A percentile compares a stretch with the other conserved stretches of the same genome.
These are phyloP conservation scores for Cuculus canorus DNA, from an alignment of 2,797 vertebrate species.

Conservation along the genomic window DNA sequence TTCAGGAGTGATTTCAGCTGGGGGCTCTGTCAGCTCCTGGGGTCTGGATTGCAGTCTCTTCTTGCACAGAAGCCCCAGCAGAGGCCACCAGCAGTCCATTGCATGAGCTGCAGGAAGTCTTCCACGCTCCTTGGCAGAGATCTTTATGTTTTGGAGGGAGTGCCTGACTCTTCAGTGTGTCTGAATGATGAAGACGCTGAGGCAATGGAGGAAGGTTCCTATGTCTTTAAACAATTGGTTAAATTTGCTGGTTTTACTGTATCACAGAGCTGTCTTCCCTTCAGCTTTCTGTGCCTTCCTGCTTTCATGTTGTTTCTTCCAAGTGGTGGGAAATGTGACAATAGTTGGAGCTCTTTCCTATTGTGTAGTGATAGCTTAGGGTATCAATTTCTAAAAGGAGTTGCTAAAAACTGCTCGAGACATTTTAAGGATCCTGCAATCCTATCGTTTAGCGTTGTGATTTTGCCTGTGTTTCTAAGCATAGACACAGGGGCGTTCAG, in stretches of 20 bases:
- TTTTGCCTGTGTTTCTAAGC: neutral
- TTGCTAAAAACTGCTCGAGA: neutral
- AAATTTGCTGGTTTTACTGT: neutral
- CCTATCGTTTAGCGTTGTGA: neutral
- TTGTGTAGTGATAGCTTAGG: neutral
- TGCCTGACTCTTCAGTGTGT: neutral
- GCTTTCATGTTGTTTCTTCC: neutral
- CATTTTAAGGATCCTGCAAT: neutral
- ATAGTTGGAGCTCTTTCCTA: neutral
- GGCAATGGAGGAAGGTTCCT: neutral
- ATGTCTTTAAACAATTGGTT: neutral
- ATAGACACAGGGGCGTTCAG: neutral
- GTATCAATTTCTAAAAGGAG: neutral
- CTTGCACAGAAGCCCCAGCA: constrained; percentile 56
- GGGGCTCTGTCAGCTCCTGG: neutral
- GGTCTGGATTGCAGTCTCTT: neutral
- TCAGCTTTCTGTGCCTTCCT: neutral
- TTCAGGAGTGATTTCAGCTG: neutral
- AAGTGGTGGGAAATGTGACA: neutral
- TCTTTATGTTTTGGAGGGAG: neutral
- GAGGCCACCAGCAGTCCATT: constrained; percentile 56
- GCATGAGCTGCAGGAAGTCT: neutral
- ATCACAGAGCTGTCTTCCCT: neutral
- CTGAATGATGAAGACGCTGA: neutral
- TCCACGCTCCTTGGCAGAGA: neutral